These are phyloP conservation scores for Yponomeuta malinellus DNA, from an alignment of 2,888 invertebrate species.

Conservation along the genomic window DNA sequence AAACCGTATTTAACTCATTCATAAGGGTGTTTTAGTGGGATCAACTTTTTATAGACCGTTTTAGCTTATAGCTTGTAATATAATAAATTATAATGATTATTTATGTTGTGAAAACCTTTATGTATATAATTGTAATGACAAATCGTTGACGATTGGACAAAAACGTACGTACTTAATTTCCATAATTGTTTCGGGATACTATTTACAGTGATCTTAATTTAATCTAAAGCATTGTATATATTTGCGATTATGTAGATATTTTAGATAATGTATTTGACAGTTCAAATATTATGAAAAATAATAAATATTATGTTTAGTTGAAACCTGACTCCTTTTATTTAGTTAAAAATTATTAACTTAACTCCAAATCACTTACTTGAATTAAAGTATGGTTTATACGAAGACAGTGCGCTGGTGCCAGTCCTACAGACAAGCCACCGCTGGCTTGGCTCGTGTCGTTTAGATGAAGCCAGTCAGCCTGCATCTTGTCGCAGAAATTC, in stretches of 20 bases:
- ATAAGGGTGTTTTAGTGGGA: no score
- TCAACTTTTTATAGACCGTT: no score
- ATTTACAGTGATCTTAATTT: constrained; percentile 64
- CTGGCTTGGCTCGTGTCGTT: no score
- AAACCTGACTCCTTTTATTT: constrained; percentile 21
- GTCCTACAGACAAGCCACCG: no score
- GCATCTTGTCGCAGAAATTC: no score
- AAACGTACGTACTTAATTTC: constrained; percentile 55
- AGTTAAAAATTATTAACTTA: no score
- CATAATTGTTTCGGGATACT: constrained; percentile 50
- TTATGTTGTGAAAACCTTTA: constrained; percentile 3
- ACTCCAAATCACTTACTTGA: no score
- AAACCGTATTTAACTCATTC: no score
- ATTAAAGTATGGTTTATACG: no score
- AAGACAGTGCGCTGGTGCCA: no score
- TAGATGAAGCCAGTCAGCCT: no score
- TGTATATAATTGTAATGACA: constrained; percentile 20
- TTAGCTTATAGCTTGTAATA: constrained; percentile 22
- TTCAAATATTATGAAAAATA: constrained; percentile 71
- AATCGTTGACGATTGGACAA: constrained; percentile 39
- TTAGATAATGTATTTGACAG: constrained; percentile 59
- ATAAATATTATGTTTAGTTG: constrained; percentile 74
- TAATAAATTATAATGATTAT: constrained; percentile 7
- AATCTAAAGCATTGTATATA: constrained; percentile 67
- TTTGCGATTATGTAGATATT: constrained; percentile 66